These are phyloP conservation scores for Drosophila oshimai DNA, from an alignment of 1,140 invertebrate species.

Conservation along the genomic window DNA sequence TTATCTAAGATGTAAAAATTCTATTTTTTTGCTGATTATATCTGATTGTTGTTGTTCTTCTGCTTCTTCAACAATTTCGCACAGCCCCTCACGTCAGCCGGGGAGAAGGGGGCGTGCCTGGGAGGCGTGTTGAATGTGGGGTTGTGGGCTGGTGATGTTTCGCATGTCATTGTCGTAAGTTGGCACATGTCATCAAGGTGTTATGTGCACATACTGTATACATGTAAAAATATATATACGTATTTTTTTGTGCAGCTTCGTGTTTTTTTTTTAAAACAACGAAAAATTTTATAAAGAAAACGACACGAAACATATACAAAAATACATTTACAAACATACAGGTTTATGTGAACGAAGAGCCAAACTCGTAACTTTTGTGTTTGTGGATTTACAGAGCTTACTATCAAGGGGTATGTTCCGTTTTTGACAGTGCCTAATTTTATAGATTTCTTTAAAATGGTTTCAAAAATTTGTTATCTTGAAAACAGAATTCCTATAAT, in stretches of 20 bases:
- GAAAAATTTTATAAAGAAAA: neutral
- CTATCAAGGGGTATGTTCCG: neutral
- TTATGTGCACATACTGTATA: constrained; percentile 12
- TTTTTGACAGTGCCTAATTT: too few species aligned
- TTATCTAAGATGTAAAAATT: constrained; percentile 33
- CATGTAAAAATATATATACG: neutral
- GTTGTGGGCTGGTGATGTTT: constrained; percentile 15
- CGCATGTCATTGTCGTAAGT: constrained; percentile 66
- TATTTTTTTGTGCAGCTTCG: constrained; percentile 7
- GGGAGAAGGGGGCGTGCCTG: neutral
- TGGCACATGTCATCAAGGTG: constrained; percentile 79
- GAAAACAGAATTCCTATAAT: too few species aligned
- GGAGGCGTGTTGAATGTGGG: neutral
- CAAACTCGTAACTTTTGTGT: constrained; percentile 27
- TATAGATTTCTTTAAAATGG: too few species aligned
- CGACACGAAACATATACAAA: constrained; percentile 1
- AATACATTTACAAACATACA: constrained; percentile 22
- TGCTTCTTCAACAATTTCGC: constrained; percentile 10
- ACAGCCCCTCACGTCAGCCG: neutral
- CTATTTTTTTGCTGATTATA: constrained; percentile 28
- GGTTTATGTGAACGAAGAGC: constrained; percentile 46
- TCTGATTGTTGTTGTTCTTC: constrained; percentile 19
- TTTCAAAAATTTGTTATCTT: too few species aligned
- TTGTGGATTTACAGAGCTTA: constrained; percentile 10
- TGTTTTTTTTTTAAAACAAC: constrained; percentile 18